phyloP scores from a whole-genome alignment of 1,140 invertebrate species.

The Zaprionus inermis region DNA sequence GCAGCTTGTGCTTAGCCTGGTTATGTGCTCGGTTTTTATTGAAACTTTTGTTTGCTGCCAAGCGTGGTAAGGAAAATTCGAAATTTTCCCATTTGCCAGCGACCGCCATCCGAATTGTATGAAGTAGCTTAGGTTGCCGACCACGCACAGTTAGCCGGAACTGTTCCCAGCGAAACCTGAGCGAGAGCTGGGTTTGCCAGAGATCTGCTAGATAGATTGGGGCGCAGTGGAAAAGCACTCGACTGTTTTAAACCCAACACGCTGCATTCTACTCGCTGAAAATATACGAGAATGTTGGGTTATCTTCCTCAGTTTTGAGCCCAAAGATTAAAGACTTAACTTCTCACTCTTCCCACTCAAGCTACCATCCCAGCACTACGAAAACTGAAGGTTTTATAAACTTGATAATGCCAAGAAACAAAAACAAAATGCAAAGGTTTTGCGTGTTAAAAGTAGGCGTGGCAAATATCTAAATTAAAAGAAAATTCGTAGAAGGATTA shows the following conservation, averaged over 20 bases:
- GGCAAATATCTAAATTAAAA: no score
- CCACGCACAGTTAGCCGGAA: background rate
- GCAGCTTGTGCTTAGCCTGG: conserved; percentile 56
- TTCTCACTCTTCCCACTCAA: no score
- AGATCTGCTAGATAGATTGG: background rate
- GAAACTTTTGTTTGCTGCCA: conserved; percentile 76
- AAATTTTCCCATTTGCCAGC: conserved; percentile 48
- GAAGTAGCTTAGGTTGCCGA: conserved; percentile 21
- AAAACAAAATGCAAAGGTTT: no score
- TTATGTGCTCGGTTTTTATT: conserved; percentile 75
- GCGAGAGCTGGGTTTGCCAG: background rate
- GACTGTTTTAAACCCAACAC: background rate
- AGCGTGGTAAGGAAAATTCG: conserved; percentile 74
- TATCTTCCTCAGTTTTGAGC: no score
- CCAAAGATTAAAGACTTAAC: no score
- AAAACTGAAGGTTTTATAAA: no score
- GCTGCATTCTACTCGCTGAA: no score
- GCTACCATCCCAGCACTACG: no score
- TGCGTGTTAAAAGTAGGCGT: no score
- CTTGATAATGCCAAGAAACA: no score
- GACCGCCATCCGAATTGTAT: conserved; percentile 18
- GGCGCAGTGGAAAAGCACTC: background rate
- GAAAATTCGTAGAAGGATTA: no score
- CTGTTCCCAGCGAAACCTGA: background rate
- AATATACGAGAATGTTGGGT: no score